Conservation (phyloP, 2,113 vertebrate genomes). For the Thamnophis sirtalis region DNA sequence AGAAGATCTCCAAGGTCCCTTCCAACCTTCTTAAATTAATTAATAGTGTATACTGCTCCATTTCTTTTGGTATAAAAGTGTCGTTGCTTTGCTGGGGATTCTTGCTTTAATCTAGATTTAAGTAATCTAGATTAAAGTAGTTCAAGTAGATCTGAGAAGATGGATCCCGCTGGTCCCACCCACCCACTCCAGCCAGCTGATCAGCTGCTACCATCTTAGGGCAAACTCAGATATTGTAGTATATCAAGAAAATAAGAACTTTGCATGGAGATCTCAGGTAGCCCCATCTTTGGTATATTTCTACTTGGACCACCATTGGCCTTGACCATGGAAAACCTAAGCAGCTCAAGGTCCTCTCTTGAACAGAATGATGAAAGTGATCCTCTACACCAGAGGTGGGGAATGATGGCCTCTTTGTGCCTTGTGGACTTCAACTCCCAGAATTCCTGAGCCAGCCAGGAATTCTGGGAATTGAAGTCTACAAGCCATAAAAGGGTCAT, state of each 20-base stretch:
- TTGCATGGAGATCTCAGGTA: background rate
- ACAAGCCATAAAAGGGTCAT: too few species aligned
- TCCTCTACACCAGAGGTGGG: background rate
- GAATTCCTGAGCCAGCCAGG: too few species aligned
- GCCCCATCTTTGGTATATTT: background rate
- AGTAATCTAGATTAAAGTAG: background rate
- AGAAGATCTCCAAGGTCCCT: too few species aligned
- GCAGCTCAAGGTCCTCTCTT: background rate
- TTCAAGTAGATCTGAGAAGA: background rate
- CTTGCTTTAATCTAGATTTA: background rate
- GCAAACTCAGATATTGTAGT: background rate
- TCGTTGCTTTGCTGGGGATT: background rate
- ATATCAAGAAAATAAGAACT: background rate
- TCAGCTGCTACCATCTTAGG: background rate
- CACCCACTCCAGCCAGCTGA: too few species aligned
- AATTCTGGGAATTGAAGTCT: too few species aligned
- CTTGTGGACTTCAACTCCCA: too few species aligned
- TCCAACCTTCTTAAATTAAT: too few species aligned
- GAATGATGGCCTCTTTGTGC: too few species aligned
- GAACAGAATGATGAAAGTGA: background rate
- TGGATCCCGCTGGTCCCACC: background rate
- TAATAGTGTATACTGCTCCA: background rate
- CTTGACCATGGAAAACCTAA: background rate
- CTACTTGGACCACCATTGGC: background rate
- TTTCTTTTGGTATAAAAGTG: background rate